Base-by-base conservation (phyloP, 2,113 vertebrate genomes). In the Ciconia maguari region DNA sequence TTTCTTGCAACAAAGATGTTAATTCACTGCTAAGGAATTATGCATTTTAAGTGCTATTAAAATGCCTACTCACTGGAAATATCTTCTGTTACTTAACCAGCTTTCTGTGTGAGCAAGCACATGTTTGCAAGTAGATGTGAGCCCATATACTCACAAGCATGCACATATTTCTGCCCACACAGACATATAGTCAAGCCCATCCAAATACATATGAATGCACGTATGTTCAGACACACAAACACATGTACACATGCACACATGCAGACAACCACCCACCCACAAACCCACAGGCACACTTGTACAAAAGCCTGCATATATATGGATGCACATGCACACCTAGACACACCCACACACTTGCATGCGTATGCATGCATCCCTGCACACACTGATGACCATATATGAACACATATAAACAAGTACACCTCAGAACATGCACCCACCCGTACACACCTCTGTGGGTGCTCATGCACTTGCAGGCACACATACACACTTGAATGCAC, bases 381-480 rank as follows among this genome's bases (percentile, higher is more conserved):
- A 34, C 6, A 16, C 21, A n/a, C 1, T 0, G 1, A 30, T 22
- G 13, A 21, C n/a, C 13, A 18, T 26, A 24, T 10, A 14, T 1
- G 4, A 16, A 26, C 48, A 55, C 6, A 10, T n/a, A 41, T 21
- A 54, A 27, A 60, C 19, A 64, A 34, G 22, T 25, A 54, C 51
- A 77, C 10, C n/a, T 44, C 51, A 36, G 65, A 78, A 58, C 16
- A 15, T 7, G 25, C 13, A 32, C 24, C 9, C 32, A 54, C 8
- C 51, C 20, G 4, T 9, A 16, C 27, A 24, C 16, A 46, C 4
- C 41, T 55, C 62, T 20, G 1, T 24, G 24, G 20, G 66, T 1
- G 2, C 55, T 44, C 34, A 16, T 6, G 6, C 14, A 19, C 44
- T 69, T 10, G 25, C 66, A 42, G 1, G 4, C 34, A 21, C 15